These are phyloP conservation scores for Phocoena phocoena DNA, from an alignment of 2,113 vertebrate genomes.

Conservation along the genomic window DNA sequence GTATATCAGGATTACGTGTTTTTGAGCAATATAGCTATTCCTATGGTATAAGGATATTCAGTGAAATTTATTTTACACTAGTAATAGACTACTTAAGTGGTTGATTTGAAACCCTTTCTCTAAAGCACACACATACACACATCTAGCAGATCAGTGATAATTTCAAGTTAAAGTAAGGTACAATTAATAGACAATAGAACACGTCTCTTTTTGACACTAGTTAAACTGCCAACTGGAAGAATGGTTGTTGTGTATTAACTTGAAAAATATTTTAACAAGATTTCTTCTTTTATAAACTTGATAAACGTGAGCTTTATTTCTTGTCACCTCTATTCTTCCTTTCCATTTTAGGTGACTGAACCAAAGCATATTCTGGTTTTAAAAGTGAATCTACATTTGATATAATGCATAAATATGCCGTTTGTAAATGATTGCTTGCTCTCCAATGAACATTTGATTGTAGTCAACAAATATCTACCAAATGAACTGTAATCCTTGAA, in stretches of 20 bases:
- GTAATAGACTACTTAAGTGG: background rate
- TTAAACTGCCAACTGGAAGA: constrained; percentile 37
- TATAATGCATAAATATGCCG: background rate
- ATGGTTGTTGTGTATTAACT: background rate
- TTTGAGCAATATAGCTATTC: background rate
- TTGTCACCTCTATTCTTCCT: constrained; percentile 33
- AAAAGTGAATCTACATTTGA: background rate
- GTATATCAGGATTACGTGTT: background rate
- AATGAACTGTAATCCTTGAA: background rate
- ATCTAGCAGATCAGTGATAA: constrained; percentile 24
- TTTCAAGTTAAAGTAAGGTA: constrained; percentile 25
- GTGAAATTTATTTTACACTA: constrained; percentile 32
- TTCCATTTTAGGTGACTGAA: background rate
- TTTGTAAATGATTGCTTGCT: constrained; percentile 43
- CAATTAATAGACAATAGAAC: constrained; percentile 17
- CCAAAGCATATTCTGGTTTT: constrained; percentile 47
- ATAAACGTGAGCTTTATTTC: constrained; percentile 29
- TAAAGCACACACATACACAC: background rate
- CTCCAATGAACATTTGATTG: background rate
- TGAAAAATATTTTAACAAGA: background rate
- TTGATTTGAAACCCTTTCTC: constrained; percentile 29
- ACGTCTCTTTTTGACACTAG: background rate
- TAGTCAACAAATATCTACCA: background rate
- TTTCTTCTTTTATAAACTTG: constrained; percentile 38
- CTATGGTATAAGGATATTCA: background rate